Evolutionary conservation across 2,888 invertebrate genomes (phyloP).

Genomic region (Dynastes maya): DNA sequence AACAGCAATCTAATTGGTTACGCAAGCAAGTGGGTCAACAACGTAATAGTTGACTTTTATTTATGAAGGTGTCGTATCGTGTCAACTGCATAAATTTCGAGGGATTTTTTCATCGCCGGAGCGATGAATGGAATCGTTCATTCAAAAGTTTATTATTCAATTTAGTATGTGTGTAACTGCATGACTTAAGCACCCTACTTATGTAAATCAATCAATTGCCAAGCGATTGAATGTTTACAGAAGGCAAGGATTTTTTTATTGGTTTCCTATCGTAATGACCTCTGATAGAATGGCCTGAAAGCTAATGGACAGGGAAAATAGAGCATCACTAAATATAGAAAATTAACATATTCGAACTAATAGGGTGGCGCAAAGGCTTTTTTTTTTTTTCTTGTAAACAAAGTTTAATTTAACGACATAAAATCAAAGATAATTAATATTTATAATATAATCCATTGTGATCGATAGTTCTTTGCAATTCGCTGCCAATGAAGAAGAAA

Average conservation of each 20-base stretch:
- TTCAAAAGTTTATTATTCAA: conserved; percentile 32
- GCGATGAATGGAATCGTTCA: conserved; percentile 30
- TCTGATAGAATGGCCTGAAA: not conserved
- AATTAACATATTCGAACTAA: too few relatives aligned
- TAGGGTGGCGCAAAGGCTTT: too few relatives aligned
- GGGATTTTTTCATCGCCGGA: conserved; percentile 7
- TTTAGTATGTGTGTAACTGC: conserved; percentile 13
- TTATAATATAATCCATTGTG: too few relatives aligned
- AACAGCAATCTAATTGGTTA: conserved; percentile 26
- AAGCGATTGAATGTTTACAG: not conserved
- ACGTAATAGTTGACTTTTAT: conserved; percentile 43
- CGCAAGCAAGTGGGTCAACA: conserved; percentile 44
- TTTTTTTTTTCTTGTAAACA: too few relatives aligned
- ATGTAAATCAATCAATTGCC: conserved; percentile 21
- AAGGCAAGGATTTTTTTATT: not conserved
- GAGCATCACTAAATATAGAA: too few relatives aligned
- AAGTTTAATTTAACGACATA: too few relatives aligned
- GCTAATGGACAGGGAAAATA: too few relatives aligned
- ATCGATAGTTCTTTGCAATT: too few relatives aligned
- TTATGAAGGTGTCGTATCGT: conserved; percentile 27
- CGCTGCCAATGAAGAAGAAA: too few relatives aligned
- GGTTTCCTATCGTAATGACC: conserved; percentile 9
- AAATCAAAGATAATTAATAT: too few relatives aligned
- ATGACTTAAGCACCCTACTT: not conserved
- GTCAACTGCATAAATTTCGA: conserved; percentile 34